Conservation (phyloP, 2,888 invertebrate species). For the Caenorhabditis sinica region DNA sequence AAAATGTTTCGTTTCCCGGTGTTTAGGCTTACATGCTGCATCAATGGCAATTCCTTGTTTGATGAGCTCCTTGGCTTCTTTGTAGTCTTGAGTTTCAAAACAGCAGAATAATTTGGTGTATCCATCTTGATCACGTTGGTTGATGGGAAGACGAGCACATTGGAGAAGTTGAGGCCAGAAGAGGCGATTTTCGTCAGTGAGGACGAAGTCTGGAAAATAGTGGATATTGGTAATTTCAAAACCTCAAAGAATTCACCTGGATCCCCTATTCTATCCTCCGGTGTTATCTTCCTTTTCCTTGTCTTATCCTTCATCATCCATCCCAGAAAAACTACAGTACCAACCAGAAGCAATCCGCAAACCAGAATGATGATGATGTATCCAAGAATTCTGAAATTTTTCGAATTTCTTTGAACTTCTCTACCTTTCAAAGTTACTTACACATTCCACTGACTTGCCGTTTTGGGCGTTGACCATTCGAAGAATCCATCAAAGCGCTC, state of each 20-base stretch:
- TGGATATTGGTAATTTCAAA: background rate
- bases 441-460: background rate
- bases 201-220: constrained; percentile 2
- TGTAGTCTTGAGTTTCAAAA: background rate
- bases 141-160: background rate
- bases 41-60: background rate
- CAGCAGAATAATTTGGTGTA: background rate
- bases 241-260: constrained; percentile 2
- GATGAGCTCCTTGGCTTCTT: background rate
- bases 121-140: background rate
- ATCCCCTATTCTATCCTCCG: constrained; percentile 11
- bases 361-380: background rate
- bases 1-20: background rate
- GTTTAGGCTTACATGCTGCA: background rate
- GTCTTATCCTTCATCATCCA: background rate
- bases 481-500: background rate
- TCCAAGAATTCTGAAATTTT: background rate
- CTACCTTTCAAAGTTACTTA: background rate
- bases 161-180: constrained; percentile 10
- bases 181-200: background rate
- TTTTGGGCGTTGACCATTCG: background rate
- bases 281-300: background rate
- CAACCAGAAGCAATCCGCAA: background rate
- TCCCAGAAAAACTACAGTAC: background rate
- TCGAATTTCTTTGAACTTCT: background rate